These are phyloP conservation scores for Empidonax alnorum DNA, from an alignment of 2,113 vertebrate species.

Conservation along the genomic window DNA sequence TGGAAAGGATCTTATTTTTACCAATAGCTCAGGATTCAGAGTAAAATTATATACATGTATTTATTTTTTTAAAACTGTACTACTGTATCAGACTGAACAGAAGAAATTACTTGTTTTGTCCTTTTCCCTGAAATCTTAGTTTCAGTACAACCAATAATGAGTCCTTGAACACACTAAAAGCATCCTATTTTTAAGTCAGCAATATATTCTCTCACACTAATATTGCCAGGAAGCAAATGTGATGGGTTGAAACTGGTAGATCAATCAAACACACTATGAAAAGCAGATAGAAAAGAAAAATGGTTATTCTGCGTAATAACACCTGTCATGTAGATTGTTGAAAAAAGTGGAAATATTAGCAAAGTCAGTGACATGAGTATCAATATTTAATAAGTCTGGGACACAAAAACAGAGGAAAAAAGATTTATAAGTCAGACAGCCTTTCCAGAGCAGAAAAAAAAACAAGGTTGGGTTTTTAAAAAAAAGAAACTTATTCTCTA, in stretches of 20 bases:
- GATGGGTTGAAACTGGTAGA: not conserved
- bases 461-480: not conserved
- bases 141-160: not conserved
- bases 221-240: not conserved
- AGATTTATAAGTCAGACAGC: not conserved
- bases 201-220: not conserved
- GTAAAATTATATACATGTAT: not conserved
- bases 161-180: not conserved
- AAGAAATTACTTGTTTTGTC: not conserved
- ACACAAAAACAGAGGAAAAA: not conserved
- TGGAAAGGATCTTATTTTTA: not conserved
- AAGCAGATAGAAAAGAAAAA: conserved; percentile 5
- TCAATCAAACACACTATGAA: conserved; percentile 31
- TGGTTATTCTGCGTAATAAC: conserved; percentile 14
- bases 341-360: not conserved
- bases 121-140: not conserved
- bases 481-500: not conserved
- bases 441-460: not conserved
- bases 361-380: not conserved
- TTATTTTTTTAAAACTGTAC: not conserved
- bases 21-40: not conserved
- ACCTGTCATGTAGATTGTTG: not conserved
- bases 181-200: not conserved
- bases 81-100: not conserved
- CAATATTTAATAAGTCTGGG: not conserved